phyloP scores from a whole-genome alignment of 2,113 vertebrate genomes.

The Vulpes vulpes region DNA sequence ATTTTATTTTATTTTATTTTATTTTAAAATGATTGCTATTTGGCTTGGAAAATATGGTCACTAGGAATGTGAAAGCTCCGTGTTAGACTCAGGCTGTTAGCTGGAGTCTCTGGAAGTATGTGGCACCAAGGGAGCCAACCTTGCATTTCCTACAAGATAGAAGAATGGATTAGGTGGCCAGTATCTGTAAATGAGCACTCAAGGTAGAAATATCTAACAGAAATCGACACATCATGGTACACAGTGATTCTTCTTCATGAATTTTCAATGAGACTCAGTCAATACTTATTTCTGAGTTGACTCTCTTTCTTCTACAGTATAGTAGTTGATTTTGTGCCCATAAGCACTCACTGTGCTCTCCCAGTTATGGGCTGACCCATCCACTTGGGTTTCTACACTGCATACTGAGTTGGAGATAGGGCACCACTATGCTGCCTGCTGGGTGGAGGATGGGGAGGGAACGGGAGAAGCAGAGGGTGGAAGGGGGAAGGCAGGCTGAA shows the following conservation, averaged over 20 bases:
- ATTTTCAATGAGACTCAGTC: fast-evolving
- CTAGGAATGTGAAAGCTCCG: neutral
- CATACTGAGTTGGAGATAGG: neutral
- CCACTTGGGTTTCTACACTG: neutral
- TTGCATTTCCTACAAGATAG: neutral
- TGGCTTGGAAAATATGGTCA: neutral
- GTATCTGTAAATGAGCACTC: neutral
- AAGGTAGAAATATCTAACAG: neutral
- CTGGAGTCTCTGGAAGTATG: neutral
- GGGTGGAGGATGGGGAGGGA: neutral
- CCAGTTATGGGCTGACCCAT: too few species aligned
- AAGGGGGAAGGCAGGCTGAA: neutral
- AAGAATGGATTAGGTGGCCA: neutral
- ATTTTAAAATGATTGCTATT: too few species aligned
- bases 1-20: too few species aligned
- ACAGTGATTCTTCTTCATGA: neutral
- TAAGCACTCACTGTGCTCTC: neutral
- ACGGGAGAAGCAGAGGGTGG: neutral
- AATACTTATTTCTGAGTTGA: neutral
- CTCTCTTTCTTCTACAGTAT: neutral
- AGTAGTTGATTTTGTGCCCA: neutral
- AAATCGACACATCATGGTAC: neutral
- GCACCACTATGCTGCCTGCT: neutral
- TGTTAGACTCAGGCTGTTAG: neutral
- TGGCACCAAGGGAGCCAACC: neutral